These are phyloP conservation scores for Cephus nigrinus DNA, from an alignment of 2,888 invertebrate species.

Conservation along the genomic window DNA sequence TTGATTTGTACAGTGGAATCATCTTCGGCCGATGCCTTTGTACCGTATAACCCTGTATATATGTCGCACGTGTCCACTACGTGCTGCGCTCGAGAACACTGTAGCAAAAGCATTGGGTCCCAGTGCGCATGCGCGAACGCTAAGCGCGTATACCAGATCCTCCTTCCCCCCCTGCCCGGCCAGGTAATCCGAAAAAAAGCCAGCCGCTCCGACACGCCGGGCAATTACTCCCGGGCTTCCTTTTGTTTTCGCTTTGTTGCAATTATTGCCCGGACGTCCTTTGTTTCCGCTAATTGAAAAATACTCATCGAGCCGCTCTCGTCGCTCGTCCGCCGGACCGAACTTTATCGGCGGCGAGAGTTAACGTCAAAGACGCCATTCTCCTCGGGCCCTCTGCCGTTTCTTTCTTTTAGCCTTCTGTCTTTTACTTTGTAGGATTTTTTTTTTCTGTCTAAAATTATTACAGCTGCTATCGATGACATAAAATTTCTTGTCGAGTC, in stretches of 20 bases:
- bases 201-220: slow-evolving; percentile 32
- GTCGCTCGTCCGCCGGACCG: slow-evolving; percentile 17
- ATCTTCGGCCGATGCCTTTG: not conserved
- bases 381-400: not conserved
- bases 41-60: not conserved
- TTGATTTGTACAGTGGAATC: not conserved
- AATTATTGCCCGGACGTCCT: slow-evolving; percentile 51
- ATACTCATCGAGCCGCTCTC: slow-evolving; percentile 38
- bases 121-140: not conserved
- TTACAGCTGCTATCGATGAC: not conserved
- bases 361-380: slow-evolving; percentile 21
- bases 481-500: not conserved
- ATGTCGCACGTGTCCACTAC: not conserved
- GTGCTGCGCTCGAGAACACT: not conserved
- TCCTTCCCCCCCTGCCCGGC: too few relatives aligned
- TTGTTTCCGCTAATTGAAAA: slow-evolving; percentile 54
- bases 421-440: slow-evolving; percentile 4
- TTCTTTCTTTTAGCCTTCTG: slow-evolving; percentile 1
- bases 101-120: not conserved
- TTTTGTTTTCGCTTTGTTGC: slow-evolving; percentile 51
- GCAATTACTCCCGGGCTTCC: slow-evolving; percentile 46
- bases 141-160: not conserved
- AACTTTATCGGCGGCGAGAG: slow-evolving; percentile 28
- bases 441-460: not conserved
- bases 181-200: slow-evolving; percentile 1